Conservation (phyloP, 2,888 invertebrate genomes). For the Schizotus pectinicornis region DNA sequence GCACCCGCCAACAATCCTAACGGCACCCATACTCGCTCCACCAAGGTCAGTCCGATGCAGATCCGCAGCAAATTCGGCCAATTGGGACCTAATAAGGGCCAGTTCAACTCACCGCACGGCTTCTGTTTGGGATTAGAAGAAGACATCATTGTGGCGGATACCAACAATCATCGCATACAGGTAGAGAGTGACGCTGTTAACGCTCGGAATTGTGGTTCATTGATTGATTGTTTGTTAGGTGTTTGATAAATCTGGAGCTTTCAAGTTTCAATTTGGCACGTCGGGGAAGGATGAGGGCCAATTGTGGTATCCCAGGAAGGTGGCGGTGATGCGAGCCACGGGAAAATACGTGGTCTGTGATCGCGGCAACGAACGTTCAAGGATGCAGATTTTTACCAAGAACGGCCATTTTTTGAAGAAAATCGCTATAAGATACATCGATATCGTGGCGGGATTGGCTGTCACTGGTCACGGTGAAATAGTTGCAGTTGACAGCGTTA, state of each 20-base stretch:
- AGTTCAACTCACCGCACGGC: slow-evolving; percentile 97
- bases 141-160: slow-evolving; percentile 95
- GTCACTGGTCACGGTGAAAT: slow-evolving; percentile 92
- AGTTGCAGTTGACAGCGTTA: slow-evolving; percentile 96
- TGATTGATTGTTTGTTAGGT: slow-evolving; percentile 63
- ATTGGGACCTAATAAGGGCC: slow-evolving; percentile 89
- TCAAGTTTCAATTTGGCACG: slow-evolving; percentile 93
- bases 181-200: slow-evolving; percentile 54
- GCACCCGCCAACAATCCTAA: slow-evolving; percentile 56
- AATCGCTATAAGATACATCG: slow-evolving; percentile 88
- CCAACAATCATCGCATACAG: slow-evolving; percentile 95
- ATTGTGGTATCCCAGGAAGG: slow-evolving; percentile 96
- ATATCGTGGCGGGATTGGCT: slow-evolving; percentile 92
- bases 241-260: slow-evolving; percentile 92
- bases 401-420: slow-evolving; percentile 95
- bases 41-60: slow-evolving; percentile 84
- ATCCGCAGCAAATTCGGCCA: slow-evolving; percentile 93
- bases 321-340: slow-evolving; percentile 85
- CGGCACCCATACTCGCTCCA: slow-evolving; percentile 59
- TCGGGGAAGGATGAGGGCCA: slow-evolving; percentile 96
- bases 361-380: slow-evolving; percentile 93
- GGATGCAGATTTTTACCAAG: slow-evolving; percentile 97
- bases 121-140: slow-evolving; percentile 95
- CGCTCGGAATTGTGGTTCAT: slow-evolving; percentile 74
- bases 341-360: slow-evolving; percentile 97